phyloP scores from a whole-genome alignment of 1,140 invertebrate genomes.

The Maniola jurtina region DNA sequence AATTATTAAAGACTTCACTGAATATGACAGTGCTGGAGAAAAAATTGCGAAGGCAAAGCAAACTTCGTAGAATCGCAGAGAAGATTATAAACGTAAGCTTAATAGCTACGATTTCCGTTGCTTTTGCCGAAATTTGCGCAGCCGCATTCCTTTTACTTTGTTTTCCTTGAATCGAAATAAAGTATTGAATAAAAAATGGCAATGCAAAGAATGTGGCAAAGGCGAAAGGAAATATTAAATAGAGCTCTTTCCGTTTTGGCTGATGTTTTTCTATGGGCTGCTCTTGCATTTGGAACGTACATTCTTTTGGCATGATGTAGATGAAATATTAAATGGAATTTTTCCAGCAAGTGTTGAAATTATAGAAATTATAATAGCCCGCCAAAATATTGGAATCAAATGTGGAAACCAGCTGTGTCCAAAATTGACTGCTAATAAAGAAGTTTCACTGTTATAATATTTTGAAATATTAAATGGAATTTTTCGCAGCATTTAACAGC shows the following conservation, averaged over 20 bases:
- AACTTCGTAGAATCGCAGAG: constrained; percentile 47
- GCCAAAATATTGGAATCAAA: no score
- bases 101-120: constrained; percentile 46
- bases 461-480: background rate
- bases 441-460: background rate
- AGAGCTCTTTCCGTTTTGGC: constrained; percentile 35
- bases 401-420: background rate
- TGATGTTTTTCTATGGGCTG: constrained; percentile 43
- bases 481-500: no score
- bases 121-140: constrained; percentile 49
- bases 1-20: constrained; percentile 6
- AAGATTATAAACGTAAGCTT: constrained; percentile 50
- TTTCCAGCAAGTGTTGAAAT: no score
- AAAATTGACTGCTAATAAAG: background rate
- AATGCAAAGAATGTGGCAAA: constrained; percentile 44
- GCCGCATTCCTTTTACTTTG: constrained; percentile 40
- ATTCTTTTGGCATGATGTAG: constrained; percentile 24
- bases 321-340: no score
- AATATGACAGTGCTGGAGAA: constrained; percentile 48
- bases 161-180: constrained; percentile 18
- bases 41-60: constrained; percentile 42
- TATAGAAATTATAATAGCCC: no score
- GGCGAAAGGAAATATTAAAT: constrained; percentile 36
- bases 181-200: constrained; percentile 35
- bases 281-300: constrained; percentile 48